A percentile compares a stretch with the other conserved stretches of the same genome.
Evolutionary conservation across 1,140 invertebrate species (phyloP).

Genomic region (Mamestra configurata): DNA sequence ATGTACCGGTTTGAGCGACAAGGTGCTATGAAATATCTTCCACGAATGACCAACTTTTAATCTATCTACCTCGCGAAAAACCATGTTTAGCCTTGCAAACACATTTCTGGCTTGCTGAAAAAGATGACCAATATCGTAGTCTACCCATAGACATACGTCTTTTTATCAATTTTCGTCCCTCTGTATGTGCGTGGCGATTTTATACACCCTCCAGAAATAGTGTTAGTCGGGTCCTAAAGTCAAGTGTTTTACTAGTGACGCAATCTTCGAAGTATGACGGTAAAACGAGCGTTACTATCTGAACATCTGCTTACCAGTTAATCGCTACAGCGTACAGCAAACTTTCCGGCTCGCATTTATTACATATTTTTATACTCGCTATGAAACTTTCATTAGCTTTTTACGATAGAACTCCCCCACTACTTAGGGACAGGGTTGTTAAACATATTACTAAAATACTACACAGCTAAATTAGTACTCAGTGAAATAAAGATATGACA

Average conservation of each 20-base stretch:
- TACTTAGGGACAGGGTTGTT: background rate
- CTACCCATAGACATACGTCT: too few relatives aligned
- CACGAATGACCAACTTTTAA: too few relatives aligned
- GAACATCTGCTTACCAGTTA: background rate
- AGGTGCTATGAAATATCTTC: too few relatives aligned
- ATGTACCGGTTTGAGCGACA: too few relatives aligned
- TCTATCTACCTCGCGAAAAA: too few relatives aligned
- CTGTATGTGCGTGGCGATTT: too few relatives aligned
- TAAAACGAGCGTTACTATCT: background rate
- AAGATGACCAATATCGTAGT: too few relatives aligned
- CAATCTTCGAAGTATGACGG: background rate
- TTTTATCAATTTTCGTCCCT: too few relatives aligned
- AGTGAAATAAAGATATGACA: too few relatives aligned
- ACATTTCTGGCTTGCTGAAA: too few relatives aligned
- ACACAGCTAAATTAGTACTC: background rate
- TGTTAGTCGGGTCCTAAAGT: background rate
- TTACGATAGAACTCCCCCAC: slow-evolving; percentile 38
- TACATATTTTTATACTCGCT: slow-evolving; percentile 43
- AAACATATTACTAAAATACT: background rate
- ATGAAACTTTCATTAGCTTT: slow-evolving; percentile 55
- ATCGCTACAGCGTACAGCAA: background rate
- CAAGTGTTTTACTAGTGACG: background rate
- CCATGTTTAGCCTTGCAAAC: too few relatives aligned
- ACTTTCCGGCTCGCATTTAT: background rate
- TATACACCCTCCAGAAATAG: background rate